Conservation (phyloP, 1,140 invertebrate species). For the Cryptotermes secundus region DNA sequence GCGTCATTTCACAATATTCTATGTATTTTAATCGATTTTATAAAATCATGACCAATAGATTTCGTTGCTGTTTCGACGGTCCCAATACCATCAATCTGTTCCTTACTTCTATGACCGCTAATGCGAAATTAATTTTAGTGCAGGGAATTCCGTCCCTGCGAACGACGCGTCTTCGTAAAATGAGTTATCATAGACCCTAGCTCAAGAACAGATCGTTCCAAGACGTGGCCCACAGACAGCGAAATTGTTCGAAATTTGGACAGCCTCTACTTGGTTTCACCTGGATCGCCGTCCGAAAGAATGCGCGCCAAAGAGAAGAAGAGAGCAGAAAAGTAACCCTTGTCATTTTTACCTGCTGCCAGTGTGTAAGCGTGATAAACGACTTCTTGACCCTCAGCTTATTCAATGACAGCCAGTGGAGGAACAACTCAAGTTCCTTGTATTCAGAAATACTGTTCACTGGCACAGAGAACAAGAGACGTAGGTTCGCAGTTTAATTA, state of each 20-base stretch:
- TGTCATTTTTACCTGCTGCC: constrained; percentile 18
- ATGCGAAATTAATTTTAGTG: no score
- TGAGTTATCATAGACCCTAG: no score
- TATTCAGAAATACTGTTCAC: not conserved
- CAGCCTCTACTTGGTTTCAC: not conserved
- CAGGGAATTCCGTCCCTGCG: no score
- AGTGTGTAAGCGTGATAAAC: not conserved
- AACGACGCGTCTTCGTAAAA: no score
- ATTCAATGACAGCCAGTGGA: not conserved
- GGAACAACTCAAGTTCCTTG: not conserved
- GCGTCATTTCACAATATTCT: no score
- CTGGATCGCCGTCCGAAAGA: not conserved
- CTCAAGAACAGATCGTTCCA: no score
- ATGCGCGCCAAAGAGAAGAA: not conserved
- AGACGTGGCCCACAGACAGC: no score
- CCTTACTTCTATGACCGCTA: no score
- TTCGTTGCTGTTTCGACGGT: no score
- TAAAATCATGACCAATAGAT: no score
- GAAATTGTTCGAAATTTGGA: not conserved
- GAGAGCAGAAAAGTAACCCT: not conserved
- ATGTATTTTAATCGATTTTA: no score
- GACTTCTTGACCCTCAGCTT: constrained; percentile 11
- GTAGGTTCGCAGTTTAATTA: not conserved
- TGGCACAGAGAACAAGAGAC: not conserved
- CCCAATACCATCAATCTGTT: no score